phyloP scores from a whole-genome alignment of 2,113 vertebrate species.

The Pelodiscus sinensis region DNA sequence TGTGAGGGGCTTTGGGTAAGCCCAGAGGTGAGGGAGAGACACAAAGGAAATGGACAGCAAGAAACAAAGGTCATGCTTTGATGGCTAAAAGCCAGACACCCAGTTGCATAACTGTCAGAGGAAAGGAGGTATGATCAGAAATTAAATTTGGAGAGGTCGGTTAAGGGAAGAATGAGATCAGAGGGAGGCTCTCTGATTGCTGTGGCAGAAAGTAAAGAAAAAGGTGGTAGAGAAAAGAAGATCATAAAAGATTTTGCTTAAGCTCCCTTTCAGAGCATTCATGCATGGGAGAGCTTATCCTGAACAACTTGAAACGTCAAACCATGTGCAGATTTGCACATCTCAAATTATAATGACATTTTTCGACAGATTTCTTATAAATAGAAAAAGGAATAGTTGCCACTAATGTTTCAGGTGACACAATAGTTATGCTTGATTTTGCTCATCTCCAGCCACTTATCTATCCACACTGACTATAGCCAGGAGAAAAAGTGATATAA shows the following conservation, averaged over 20 bases:
- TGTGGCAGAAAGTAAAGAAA: neutral
- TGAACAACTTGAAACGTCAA: neutral
- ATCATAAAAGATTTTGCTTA: neutral
- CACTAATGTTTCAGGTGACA: neutral
- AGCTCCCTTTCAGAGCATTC: neutral
- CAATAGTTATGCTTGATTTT: neutral
- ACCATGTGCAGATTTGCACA: neutral
- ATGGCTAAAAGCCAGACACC: neutral
- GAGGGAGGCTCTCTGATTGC: neutral
- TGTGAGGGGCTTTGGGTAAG: neutral
- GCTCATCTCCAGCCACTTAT: neutral
- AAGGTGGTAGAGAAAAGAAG: neutral
- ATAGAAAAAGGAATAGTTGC: neutral
- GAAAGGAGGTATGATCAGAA: neutral
- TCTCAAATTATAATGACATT: neutral
- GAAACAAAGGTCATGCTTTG: neutral
- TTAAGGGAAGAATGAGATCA: neutral
- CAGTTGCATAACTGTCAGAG: neutral
- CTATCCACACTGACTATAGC: neutral
- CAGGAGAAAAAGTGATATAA: neutral
- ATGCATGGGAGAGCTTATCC: neutral
- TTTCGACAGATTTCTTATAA: neutral
- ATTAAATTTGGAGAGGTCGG: neutral
- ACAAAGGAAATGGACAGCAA: neutral
- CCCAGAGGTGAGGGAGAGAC: neutral